phyloP scores from a whole-genome alignment of 2,797 vertebrate genomes.

The Rhynchotus rufescens region DNA sequence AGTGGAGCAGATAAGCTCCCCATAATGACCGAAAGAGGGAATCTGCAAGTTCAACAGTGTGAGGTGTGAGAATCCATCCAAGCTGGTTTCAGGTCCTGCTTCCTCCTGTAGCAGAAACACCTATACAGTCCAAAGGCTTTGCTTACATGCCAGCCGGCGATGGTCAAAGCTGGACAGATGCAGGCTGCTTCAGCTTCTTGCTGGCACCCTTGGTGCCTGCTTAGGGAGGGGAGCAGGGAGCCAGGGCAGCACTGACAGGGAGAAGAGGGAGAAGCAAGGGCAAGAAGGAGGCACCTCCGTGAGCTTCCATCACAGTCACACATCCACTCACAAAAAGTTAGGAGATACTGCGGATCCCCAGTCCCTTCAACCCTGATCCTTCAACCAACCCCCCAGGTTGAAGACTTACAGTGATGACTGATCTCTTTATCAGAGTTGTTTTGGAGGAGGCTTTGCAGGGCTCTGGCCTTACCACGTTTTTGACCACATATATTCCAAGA shows the following conservation, averaged over 20 bases:
- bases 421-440: fast-evolving
- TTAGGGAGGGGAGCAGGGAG: not conserved
- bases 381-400: too few relatives aligned
- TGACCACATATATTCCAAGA: not conserved
- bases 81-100: not conserved
- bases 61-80: not conserved
- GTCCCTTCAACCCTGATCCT: too few relatives aligned
- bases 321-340: fast-evolving
- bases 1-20: not conserved
- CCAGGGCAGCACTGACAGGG: too few relatives aligned
- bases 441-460: not conserved
- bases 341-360: not conserved
- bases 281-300: not conserved
- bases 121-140: not conserved
- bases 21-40: too few relatives aligned
- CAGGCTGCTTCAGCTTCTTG: not conserved
- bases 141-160: not conserved
- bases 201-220: not conserved
- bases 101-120: not conserved
- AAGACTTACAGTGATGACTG: not conserved
- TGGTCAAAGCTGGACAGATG: not conserved
- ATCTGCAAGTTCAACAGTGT: too few relatives aligned
- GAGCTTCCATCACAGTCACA: not conserved
- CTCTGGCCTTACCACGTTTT: not conserved
- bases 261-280: not conserved